A percentile compares a stretch with the other conserved stretches of the same genome.
phyloP scores from a whole-genome alignment of 2,113 vertebrate genomes.

The Globicephala melas region DNA sequence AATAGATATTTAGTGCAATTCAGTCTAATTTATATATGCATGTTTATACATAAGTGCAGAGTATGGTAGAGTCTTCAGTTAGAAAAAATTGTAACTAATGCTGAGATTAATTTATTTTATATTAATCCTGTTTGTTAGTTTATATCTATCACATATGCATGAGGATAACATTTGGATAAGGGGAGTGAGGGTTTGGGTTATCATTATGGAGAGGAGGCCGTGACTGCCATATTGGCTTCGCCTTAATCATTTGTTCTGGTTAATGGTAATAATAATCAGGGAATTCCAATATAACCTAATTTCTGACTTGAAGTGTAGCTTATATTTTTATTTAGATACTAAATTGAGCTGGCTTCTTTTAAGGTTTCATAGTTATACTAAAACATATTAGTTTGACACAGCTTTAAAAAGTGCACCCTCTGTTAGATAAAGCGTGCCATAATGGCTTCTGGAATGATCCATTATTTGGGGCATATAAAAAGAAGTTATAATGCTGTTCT shows the following conservation, averaged over 20 bases:
- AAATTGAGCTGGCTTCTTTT: slow-evolving; percentile 12
- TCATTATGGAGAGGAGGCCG: not conserved
- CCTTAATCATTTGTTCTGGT: slow-evolving; percentile 1
- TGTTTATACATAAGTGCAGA: not conserved
- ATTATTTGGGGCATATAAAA: slow-evolving; percentile 74
- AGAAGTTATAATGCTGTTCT: slow-evolving; percentile 76
- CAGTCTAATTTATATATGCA: not conserved
- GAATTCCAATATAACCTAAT: not conserved
- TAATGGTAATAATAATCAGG: slow-evolving; percentile 12
- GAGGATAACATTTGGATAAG: slow-evolving; percentile 14
- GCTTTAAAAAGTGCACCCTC: slow-evolving; percentile 55
- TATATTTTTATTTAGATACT: slow-evolving; percentile 41
- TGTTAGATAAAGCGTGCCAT: slow-evolving; percentile 54
- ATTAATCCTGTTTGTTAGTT: not conserved
- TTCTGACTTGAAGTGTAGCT: not conserved
- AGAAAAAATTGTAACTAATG: not conserved
- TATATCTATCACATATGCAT: not conserved
- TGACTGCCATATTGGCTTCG: not conserved
- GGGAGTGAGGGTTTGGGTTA: not conserved
- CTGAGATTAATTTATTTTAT: not conserved
- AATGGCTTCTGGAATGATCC: slow-evolving; percentile 72
- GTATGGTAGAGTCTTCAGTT: not conserved
- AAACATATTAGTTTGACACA: slow-evolving; percentile 54
- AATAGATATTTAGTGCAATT: not conserved
- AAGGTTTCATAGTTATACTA: slow-evolving; percentile 34